Evolutionary conservation across 2,888 invertebrate species (phyloP).

Genomic region (Heliconius charithonia): DNA sequence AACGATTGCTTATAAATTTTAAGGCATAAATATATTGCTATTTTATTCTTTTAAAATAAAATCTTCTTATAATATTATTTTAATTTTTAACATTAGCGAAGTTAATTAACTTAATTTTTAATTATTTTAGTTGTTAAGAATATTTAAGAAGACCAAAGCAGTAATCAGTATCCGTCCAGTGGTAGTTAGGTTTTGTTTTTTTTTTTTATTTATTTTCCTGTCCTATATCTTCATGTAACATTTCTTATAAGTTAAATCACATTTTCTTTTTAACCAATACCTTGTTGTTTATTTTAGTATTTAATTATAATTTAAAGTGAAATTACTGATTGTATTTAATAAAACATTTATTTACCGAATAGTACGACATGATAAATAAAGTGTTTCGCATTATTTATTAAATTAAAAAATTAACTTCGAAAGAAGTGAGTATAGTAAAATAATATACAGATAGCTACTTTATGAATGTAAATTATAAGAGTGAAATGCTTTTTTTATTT

Average conservation of each 20-base stretch:
- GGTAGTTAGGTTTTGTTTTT: slow-evolving; percentile 71
- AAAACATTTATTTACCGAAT: neutral
- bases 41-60: neutral
- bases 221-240: slow-evolving; percentile 18
- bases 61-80: neutral
- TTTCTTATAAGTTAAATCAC: neutral
- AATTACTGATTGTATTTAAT: neutral
- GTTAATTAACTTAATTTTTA: slow-evolving; percentile 18
- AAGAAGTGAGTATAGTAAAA: neutral
- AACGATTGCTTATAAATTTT: neutral
- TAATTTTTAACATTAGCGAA: slow-evolving; percentile 1
- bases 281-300: neutral
- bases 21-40: neutral
- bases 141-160: slow-evolving; percentile 77
- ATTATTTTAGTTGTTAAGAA: slow-evolving; percentile 45
- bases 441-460: slow-evolving; percentile 8
- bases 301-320: neutral
- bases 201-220: slow-evolving; percentile 31
- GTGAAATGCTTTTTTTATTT: slow-evolving; percentile 35
- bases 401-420: neutral
- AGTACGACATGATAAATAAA: slow-evolving; percentile 12
- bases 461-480: neutral
- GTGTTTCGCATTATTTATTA: slow-evolving; percentile 10
- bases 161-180: slow-evolving; percentile 84
- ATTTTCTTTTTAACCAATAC: neutral